Base-by-base conservation (phyloP, 1,140 invertebrate genomes). In the Mamestra configurata region DNA sequence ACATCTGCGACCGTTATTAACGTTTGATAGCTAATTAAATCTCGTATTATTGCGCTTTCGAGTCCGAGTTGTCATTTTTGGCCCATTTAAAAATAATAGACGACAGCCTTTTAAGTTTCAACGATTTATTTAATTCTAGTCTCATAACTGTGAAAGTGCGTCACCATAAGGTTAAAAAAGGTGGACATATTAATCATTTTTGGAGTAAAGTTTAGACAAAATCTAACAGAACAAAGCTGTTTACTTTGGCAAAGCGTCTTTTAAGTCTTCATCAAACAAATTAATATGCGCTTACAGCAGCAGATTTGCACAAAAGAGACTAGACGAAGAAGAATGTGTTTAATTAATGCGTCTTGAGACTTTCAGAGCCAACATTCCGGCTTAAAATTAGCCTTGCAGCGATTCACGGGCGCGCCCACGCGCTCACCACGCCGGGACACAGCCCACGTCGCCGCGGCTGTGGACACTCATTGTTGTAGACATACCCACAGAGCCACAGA, bases 291-390 rank as follows among this genome's bases (percentile, higher is more conserved):
- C 43, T 49, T 49, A 70, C 22, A 37, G 68, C 68, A n/a, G n/a
- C n/a, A n/a, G n/a, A n/a, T 61, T 77, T 51, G 75, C 31, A 72
- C 77, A 57, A 79, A 84, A 81, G 79, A 86, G 80, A 81, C 81
- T 80, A 86, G 84, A 85, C 82, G 75, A 79, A 82, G 80, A 86
- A 83, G 83, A 83, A 84, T 83, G 78, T 82, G 82, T 79, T 89
- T 90, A 90, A 92, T 92, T 92, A 88, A 75, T 78, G 79, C 61
- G 80, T 85, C 73, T 82, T 85, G 66, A 79, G 83, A 89, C 84
- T 71, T 82, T 85, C 71, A 79, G 83, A 89, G 90, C 87, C 89
- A 89, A 89, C 86, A 90, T 90, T 90, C 87, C 84, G 51, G 80
- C 81, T 83, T 86, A 90, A 90, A 90, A 88, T 88, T 90, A 89